Evolutionary conservation across 53 echinoderm and acorn worm species (phyloP).

Genomic region (Hippasteria phrygiana): DNA sequence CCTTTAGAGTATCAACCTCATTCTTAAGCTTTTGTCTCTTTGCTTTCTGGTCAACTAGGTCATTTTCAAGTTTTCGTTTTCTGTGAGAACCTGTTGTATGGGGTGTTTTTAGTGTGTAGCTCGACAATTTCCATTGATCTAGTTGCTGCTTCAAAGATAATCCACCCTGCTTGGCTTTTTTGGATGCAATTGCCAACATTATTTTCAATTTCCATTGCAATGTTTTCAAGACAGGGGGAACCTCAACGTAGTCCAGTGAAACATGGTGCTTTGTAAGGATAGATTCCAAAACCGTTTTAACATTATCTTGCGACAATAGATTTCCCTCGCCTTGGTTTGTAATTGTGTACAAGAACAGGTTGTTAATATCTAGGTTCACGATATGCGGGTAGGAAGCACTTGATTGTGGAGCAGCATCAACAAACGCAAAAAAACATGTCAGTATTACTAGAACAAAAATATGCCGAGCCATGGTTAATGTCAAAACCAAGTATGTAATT

Average conservation of each 20-base stretch:
- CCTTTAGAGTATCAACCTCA: slow-evolving; percentile 2
- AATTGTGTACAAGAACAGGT: slow-evolving; percentile 37
- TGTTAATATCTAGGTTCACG: slow-evolving; percentile 29
- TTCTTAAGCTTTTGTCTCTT: slow-evolving; percentile 41
- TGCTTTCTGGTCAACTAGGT: slow-evolving; percentile 10
- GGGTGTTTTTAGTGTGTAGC: slow-evolving; percentile 40
- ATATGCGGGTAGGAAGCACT: slow-evolving; percentile 25
- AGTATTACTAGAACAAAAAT: slow-evolving; percentile 19
- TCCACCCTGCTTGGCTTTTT: slow-evolving; percentile 54
- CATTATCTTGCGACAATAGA: background rate
- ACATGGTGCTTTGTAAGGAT: slow-evolving; percentile 30
- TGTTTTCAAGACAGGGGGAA: slow-evolving; percentile 40
- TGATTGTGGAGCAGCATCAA: slow-evolving; percentile 43
- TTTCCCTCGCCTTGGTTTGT: slow-evolving; percentile 20
- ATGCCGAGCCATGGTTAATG: slow-evolving; percentile 27
- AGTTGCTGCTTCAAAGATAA: slow-evolving; percentile 38
- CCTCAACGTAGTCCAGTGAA: slow-evolving; percentile 21
- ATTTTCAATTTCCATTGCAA: slow-evolving; percentile 56
- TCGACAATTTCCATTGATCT: slow-evolving; percentile 45
- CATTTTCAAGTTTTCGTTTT: slow-evolving; percentile 63
- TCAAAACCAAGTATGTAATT: slow-evolving; percentile 2
- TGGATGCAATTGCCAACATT: slow-evolving; percentile 24
- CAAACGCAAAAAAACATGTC: background rate
- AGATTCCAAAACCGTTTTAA: slow-evolving; percentile 13
- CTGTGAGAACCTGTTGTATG: slow-evolving; percentile 34